A percentile compares a stretch with the other conserved stretches of the same genome.
Conservation (phyloP, 92 coral and sea anemone species). For the Umimayanthus chanpuru region DNA sequence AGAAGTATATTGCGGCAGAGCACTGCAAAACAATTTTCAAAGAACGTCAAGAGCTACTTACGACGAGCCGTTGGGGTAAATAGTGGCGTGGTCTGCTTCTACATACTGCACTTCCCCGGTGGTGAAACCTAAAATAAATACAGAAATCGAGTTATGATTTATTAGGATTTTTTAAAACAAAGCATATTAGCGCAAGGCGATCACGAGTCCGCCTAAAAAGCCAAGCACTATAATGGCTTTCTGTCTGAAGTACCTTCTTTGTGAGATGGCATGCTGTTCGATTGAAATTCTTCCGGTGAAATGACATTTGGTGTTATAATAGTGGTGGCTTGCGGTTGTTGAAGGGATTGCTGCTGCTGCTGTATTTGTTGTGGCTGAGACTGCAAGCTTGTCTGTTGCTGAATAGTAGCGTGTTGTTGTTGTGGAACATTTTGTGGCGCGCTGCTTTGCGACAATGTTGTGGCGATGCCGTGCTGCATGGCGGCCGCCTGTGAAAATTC, state of each 20-base stretch:
- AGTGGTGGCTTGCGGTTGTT: constrained; percentile 67
- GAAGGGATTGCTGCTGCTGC: constrained; percentile 70
- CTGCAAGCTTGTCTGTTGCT: constrained; percentile 69
- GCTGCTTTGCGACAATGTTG: constrained; percentile 48
- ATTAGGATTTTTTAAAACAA: background rate
- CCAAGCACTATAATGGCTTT: constrained; percentile 40
- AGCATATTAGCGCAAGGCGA: background rate
- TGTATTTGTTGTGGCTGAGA: constrained; percentile 76
- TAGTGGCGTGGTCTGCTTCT: constrained; percentile 86
- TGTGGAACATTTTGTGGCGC: constrained; percentile 61
- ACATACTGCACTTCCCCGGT: constrained; percentile 94
- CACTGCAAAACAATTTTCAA: background rate
- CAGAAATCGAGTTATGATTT: constrained; percentile 1
- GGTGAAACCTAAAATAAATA: constrained; percentile 75
- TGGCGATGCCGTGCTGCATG: constrained; percentile 79
- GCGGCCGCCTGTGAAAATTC: constrained; percentile 77
- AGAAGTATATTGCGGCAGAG: background rate
- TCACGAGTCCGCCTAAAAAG: background rate
- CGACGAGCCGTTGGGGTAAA: constrained; percentile 91
- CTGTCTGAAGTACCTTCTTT: constrained; percentile 79
- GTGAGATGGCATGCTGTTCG: constrained; percentile 56
- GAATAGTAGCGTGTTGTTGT: constrained; percentile 59
- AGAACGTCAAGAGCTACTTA: constrained; percentile 58
- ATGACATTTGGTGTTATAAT: constrained; percentile 83
- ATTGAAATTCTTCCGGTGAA: constrained; percentile 77